Evolutionary conservation across 2,113 vertebrate genomes (phyloP).

Genomic region (Tyrannus savana): DNA sequence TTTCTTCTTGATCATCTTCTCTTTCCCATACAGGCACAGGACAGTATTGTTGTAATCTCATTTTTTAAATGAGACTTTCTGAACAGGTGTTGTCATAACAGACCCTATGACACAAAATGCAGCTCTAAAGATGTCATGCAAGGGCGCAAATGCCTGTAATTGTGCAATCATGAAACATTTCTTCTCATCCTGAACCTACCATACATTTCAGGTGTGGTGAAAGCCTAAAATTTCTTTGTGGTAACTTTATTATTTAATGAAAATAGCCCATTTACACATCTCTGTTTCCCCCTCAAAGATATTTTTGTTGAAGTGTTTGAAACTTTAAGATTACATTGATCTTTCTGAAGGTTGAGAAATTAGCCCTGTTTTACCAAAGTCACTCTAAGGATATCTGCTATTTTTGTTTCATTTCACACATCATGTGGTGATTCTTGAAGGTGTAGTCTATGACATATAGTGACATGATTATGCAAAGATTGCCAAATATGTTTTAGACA

Average conservation of each 20-base stretch:
- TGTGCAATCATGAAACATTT: background rate
- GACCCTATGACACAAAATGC: background rate
- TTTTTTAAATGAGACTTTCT: background rate
- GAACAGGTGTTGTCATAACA: background rate
- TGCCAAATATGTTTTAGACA: constrained; percentile 1
- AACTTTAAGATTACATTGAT: background rate
- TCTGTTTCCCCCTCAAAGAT: background rate
- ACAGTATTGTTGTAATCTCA: background rate
- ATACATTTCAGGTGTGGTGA: background rate
- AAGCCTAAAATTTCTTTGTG: background rate
- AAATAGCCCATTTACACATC: background rate
- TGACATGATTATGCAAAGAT: constrained; percentile 19
- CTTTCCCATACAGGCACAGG: background rate
- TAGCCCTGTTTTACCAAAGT: background rate
- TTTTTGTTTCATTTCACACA: constrained; percentile 37
- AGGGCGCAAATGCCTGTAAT: background rate
- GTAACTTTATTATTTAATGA: background rate
- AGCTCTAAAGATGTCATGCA: background rate
- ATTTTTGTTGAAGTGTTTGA: background rate
- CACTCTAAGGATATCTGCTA: background rate
- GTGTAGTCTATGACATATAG: constrained; percentile 12
- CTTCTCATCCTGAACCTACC: background rate
- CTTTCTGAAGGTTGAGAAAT: constrained; percentile 25
- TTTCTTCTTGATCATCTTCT: background rate
- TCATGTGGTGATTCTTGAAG: constrained; percentile 27